A percentile compares a stretch with the other conserved stretches of the same genome.
Evolutionary conservation across 2,888 invertebrate genomes (phyloP).

Genomic region (Morpho deidamia): DNA sequence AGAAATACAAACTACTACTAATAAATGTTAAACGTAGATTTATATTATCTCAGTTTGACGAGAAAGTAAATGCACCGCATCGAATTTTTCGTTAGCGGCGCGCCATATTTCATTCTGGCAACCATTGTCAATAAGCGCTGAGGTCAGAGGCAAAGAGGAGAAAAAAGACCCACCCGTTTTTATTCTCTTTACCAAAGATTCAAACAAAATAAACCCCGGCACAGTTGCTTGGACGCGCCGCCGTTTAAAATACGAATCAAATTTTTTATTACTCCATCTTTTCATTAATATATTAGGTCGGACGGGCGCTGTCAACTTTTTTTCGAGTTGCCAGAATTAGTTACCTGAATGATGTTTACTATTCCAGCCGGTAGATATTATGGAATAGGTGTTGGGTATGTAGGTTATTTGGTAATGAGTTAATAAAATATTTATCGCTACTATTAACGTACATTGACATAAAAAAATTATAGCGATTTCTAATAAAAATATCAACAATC

Average conservation of each 20-base stretch:
- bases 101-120: constrained; percentile 76
- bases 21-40: background rate
- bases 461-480: background rate
- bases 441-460: constrained; percentile 11
- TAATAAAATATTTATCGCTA: constrained; percentile 40
- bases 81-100: constrained; percentile 54
- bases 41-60: background rate
- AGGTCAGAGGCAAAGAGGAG: constrained; percentile 75
- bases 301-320: constrained; percentile 62
- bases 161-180: constrained; percentile 68
- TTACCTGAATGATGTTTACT: constrained; percentile 50
- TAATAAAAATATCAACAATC: no score
- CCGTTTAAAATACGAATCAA: constrained; percentile 65
- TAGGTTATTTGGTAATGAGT: background rate
- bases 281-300: constrained; percentile 75
- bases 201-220: constrained; percentile 69
- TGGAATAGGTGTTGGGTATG: background rate
- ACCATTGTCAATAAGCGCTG: constrained; percentile 74
- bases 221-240: constrained; percentile 68
- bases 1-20: no score
- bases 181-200: constrained; percentile 67
- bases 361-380: constrained; percentile 28
- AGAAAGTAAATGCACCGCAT: constrained; percentile 2
- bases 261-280: constrained; percentile 63
- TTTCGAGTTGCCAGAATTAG: constrained; percentile 39